Base-by-base conservation (phyloP, 2,113 vertebrate genomes). In the Pomatorhinus ruficollis region DNA sequence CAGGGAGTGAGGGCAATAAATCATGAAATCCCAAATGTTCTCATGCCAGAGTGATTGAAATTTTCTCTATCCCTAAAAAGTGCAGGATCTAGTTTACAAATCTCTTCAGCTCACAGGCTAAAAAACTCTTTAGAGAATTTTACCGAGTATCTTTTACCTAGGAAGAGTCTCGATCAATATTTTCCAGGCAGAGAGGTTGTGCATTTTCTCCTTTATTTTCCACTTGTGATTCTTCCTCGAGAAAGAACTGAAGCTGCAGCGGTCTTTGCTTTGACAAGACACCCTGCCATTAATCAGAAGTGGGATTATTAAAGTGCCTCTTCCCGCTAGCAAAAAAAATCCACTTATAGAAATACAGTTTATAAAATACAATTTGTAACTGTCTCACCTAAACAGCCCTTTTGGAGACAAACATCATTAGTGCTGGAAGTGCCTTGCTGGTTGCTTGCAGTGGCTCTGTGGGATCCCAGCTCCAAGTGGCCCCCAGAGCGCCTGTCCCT, bases 331-430 rank as follows among this genome's bases (percentile, higher is more conserved):
- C 35, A 1, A 94, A 85, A 92, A 91, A 93, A 92, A 93, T 92
- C 93, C 80, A 93, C 88, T 92, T 93, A 81, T 1, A 96, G 95
- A 90, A 90, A 96, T 83, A 21, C n/a, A 33, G 63, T 92, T 96
- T 96, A 95, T 92, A 96, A 95, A 97, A 95, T 74, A 78, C 88
- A 68, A 94, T 96, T 95, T 96, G 88, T 97, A 96, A 93, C 90
- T 90, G 92, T 94, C 93, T 79, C 68, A 80, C 78, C 78, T 88
- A 70, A 83, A 75, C 53, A 81, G 85, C 64, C 40, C 57, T 95
- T 71, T 57, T 81, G 85, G 85, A 91, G 82, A 86, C 82, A 96
- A 95, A 94, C 53, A 77, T 70, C 27, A 20, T 80, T 68, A 74
- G 68, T 49, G 76, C 80, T 95, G 83, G 54, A 95, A 12, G 33